phyloP scores from a whole-genome alignment of 2,888 invertebrate species.

The Agrilus biguttatus region DNA sequence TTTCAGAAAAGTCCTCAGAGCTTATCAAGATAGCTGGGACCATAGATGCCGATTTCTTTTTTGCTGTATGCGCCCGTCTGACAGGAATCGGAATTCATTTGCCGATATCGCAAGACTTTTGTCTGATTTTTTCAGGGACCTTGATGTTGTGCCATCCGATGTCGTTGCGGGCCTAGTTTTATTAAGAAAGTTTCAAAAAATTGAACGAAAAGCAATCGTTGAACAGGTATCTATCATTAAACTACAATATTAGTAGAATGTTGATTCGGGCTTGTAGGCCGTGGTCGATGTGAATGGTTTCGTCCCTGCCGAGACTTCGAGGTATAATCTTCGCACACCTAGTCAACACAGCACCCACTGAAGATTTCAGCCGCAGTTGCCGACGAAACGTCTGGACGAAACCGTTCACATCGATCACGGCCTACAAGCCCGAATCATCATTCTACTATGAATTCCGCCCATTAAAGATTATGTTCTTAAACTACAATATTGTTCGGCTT shows the following conservation, averaged over 20 bases:
- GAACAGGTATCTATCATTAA: constrained; percentile 36
- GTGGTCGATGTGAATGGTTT: too few species aligned
- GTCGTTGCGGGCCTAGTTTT: constrained; percentile 73
- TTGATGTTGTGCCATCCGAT: constrained; percentile 80
- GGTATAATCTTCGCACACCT: too few species aligned
- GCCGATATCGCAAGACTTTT: constrained; percentile 70
- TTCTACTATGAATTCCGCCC: too few species aligned
- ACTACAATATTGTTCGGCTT: not conserved
- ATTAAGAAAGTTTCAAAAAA: constrained; percentile 64
- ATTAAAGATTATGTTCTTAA: too few species aligned
- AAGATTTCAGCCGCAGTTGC: too few species aligned
- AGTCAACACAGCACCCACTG: too few species aligned
- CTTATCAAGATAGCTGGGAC: constrained; percentile 82
- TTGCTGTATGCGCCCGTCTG: constrained; percentile 67
- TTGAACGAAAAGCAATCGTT: constrained; percentile 60
- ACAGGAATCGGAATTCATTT: constrained; percentile 68
- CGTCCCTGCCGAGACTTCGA: too few species aligned
- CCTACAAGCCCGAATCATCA: too few species aligned
- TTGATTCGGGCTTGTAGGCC: too few species aligned
- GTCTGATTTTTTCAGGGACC: constrained; percentile 75
- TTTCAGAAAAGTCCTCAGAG: constrained; percentile 68
- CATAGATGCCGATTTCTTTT: constrained; percentile 66
- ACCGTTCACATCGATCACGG: too few species aligned
- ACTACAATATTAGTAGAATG: not conserved
- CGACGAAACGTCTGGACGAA: too few species aligned